Percentiles rank a stretch among this genome's conserved stretches.
Evolutionary conservation across 2,797 vertebrate genomes (phyloP).

Genomic region (Epinephelus coioides): DNA sequence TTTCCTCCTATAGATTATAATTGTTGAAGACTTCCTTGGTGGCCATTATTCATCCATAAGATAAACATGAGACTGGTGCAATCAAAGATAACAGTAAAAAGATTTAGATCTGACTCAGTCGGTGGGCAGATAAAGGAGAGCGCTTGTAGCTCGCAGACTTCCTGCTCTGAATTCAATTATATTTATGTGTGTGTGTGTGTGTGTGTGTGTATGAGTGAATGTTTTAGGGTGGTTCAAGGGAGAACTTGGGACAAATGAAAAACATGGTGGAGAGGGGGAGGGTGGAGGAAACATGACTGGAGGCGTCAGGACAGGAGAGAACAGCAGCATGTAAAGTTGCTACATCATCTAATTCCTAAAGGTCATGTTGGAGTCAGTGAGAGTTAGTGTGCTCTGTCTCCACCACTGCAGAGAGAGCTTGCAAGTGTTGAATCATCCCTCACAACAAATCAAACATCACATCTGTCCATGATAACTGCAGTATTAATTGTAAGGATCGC

Average conservation of each 20-base stretch:
- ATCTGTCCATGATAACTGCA: not conserved
- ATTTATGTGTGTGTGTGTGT: not conserved
- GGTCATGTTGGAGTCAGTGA: constrained; percentile 58
- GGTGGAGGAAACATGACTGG: constrained; percentile 37
- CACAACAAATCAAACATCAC: not conserved
- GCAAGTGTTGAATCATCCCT: not conserved
- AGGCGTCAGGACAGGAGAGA: constrained; percentile 26
- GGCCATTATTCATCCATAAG: constrained; percentile 74
- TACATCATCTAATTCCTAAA: constrained; percentile 62
- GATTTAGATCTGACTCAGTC: constrained; percentile 72
- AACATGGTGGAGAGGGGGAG: not conserved
- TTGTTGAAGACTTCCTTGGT: constrained; percentile 47
- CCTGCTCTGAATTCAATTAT: constrained; percentile 71
- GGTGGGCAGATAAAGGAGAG: constrained; percentile 69
- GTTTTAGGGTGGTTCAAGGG: constrained; percentile 2
- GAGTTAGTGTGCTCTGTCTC: not conserved
- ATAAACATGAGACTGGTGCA: constrained; percentile 74
- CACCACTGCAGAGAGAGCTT: constrained; percentile 5
- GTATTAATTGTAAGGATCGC: not conserved
- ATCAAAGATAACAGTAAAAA: constrained; percentile 73
- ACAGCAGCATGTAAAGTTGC: constrained; percentile 48
- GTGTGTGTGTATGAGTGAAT: constrained; percentile 1
- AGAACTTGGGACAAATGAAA: constrained; percentile 31
- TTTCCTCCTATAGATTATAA: constrained; percentile 35
- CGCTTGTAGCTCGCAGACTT: constrained; percentile 54